Evolutionary conservation across 2,797 vertebrate genomes (phyloP), one percentile per base, ranked within the genome.

Genomic region (Clarias pachynema): DNA sequence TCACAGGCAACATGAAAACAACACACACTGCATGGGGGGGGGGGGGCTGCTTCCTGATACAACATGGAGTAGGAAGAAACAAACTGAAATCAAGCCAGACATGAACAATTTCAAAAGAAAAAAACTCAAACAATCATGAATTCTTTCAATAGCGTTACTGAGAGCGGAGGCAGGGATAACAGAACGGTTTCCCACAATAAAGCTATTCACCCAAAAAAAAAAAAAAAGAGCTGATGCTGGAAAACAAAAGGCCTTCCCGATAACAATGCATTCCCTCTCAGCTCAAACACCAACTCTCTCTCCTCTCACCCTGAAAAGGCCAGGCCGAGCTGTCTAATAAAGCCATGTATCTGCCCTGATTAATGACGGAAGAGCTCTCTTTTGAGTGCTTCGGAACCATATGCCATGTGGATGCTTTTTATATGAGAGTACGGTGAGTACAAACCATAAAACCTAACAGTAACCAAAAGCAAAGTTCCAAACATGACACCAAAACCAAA

Each of bases 181-280:
- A 73, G 85, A 89, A 87, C 84, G 81, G 37, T 86, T 88, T 88
- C 87, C 77, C 81, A 91, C 87, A 90, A 89, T 88, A 84, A 87
- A 83, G 53, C 89, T 74, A 88, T 88, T 90, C 91, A 89, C 62
- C 72, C 70, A 70, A 86, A 1, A 44, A 44, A 44, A 44, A 44
- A 49, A 89, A 88, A 44, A 44, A 49, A 89, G 87, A 85, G 90
- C 87, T 79, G 86, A 85, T 88, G 73, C 84, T 84, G 81, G 83
- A 89, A 90, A 87, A 91, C 90, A 91, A 92, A 91, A 90, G 84
- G 63, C 68, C 87, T 84, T 79, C 73, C 83, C 83, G 77, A 82
- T 81, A 88, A 91, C 89, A 91, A 91, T 90, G 87, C 84, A 79
- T 53, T 60, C 29, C 69, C 85, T 73, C 66, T 86, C 87, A 63